Conservation (phyloP, 2,113 vertebrate genomes). For the Hippocampus barbouri region DNA sequence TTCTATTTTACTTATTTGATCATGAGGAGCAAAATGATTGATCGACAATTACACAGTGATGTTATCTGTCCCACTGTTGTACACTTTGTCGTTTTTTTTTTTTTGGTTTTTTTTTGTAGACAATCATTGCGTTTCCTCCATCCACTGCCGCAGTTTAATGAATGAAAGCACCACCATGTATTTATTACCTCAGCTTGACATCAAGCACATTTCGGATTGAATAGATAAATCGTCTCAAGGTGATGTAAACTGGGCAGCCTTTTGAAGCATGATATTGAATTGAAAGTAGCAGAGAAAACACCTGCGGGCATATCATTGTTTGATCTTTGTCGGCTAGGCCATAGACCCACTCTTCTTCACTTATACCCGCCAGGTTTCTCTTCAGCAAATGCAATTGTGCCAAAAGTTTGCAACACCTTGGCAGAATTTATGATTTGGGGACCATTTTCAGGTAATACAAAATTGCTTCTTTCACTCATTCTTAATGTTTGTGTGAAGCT, state of each 20-base stretch:
- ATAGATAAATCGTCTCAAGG: not conserved
- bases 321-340: not conserved
- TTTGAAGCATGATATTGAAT: slow-evolving; percentile 7
- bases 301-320: not conserved
- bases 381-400: not conserved
- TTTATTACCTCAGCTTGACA: slow-evolving; percentile 16
- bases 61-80: not conserved
- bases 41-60: slow-evolving; percentile 5
- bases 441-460: not conserved
- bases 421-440: not conserved
- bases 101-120: not conserved
- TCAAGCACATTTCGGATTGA: slow-evolving; percentile 5
- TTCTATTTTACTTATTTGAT: slow-evolving; percentile 7
- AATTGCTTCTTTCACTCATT: not conserved
- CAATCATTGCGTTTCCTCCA: slow-evolving; percentile 4
- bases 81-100: not conserved
- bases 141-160: not conserved
- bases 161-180: not conserved
- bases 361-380: not conserved
- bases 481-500: not conserved
- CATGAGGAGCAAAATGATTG: slow-evolving; percentile 10
- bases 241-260: slow-evolving; percentile 17
- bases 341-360: not conserved
- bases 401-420: not conserved
- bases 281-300: not conserved